A percentile compares a stretch with the other conserved stretches of the same genome.
Conservation (phyloP, 2,113 vertebrate species). For the Equus przewalskii region DNA sequence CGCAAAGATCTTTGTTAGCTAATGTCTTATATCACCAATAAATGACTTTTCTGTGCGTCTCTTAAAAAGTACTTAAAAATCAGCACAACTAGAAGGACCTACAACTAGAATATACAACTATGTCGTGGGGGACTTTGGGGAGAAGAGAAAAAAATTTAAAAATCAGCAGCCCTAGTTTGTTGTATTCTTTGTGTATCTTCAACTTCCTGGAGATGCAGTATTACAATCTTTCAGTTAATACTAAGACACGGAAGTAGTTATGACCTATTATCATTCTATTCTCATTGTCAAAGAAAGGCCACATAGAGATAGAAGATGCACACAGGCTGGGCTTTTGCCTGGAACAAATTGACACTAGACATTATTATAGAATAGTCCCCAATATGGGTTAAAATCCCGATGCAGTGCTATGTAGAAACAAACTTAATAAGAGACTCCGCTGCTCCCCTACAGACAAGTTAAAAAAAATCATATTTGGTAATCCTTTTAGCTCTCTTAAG, state of each 20-base stretch:
- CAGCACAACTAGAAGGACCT: not conserved
- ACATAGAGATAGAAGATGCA: not conserved
- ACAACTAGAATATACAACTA: too few species aligned
- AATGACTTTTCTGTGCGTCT: not conserved
- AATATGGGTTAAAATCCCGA: conserved; percentile 33
- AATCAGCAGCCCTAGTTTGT: not conserved
- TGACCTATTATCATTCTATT: not conserved
- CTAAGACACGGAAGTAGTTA: not conserved
- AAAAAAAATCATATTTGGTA: not conserved
- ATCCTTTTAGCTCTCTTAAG: not conserved
- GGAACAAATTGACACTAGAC: conserved; percentile 26
- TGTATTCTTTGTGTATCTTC: not conserved
- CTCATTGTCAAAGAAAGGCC: not conserved
- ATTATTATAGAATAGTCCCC: not conserved
- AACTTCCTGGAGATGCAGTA: not conserved
- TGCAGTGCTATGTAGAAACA: not conserved
- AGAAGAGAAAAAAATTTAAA: not conserved
- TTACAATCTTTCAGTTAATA: not conserved
- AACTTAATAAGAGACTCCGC: conserved; percentile 3
- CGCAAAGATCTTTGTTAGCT: not conserved
- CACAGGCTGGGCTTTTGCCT: not conserved
- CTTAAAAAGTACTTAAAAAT: not conserved
- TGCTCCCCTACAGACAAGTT: not conserved
- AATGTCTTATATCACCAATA: conserved; percentile 32
- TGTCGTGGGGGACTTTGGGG: too few species aligned